Evolutionary conservation across 2,888 invertebrate species (phyloP).

Genomic region (Nomada flava): DNA sequence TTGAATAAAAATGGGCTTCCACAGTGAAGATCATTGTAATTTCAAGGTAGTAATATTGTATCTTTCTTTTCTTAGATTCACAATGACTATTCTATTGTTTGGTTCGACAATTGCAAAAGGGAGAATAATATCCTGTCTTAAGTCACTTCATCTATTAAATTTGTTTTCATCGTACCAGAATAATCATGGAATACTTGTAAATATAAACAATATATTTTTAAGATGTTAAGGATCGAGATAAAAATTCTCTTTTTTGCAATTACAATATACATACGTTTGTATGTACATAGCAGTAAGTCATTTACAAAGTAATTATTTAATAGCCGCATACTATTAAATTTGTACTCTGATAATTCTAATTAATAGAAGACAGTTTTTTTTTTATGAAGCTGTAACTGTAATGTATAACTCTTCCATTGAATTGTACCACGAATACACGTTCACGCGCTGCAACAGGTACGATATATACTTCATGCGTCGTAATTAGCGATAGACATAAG

Average conservation of each 20-base stretch:
- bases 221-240: background rate
- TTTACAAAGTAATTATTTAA: conserved; percentile 11
- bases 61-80: conserved; percentile 12
- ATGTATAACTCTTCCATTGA: background rate
- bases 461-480: conserved; percentile 67
- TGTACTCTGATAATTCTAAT: conserved; percentile 14
- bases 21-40: conserved; percentile 53
- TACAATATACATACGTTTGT: conserved; percentile 32
- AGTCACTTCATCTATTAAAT: no score
- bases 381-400: background rate
- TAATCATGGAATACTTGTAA: background rate
- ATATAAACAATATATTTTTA: conserved; percentile 10
- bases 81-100: conserved; percentile 14
- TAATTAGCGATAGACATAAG: conserved; percentile 53
- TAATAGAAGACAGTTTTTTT: conserved; percentile 16
- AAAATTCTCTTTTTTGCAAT: conserved; percentile 40
- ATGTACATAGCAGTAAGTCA: background rate
- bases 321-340: conserved; percentile 25
- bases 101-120: conserved; percentile 37
- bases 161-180: no score
- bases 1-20: conserved; percentile 68
- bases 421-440: conserved; percentile 1
- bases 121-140: conserved; percentile 30
- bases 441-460: conserved; percentile 19
- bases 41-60: conserved; percentile 34